Evolutionary conservation across 2,888 invertebrate genomes (phyloP).

Genomic region (Mesoligia furuncula): DNA sequence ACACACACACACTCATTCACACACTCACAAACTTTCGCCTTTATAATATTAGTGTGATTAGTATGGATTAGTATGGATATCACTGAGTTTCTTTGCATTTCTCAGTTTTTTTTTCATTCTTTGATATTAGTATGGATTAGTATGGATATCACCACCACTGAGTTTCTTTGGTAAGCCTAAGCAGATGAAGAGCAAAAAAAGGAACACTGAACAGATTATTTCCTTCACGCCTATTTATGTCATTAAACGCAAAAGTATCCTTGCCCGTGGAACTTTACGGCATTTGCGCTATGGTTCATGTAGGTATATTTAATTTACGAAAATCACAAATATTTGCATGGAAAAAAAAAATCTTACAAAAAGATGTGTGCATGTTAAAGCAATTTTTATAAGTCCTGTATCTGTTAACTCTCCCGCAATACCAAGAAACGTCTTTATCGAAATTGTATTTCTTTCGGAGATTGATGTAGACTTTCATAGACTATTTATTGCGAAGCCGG

Average conservation of each 20-base stretch:
- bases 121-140: no score
- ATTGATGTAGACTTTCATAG: neutral
- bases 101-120: no score
- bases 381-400: neutral
- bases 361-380: no score
- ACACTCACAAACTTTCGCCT: no score
- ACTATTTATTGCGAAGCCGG: neutral
- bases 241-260: neutral
- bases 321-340: neutral
- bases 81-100: no score
- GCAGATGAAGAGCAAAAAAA: neutral
- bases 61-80: no score
- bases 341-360: neutral
- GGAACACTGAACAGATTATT: neutral
- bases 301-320: neutral
- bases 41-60: no score
- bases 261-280: no score
- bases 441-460: neutral
- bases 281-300: neutral
- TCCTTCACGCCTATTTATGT: neutral
- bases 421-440: neutral
- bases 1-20: no score
- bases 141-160: no score
- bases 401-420: neutral
- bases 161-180: no score